These are phyloP conservation scores for Cochlearius cochlearius DNA, from an alignment of 2,113 vertebrate species.

Conservation along the genomic window DNA sequence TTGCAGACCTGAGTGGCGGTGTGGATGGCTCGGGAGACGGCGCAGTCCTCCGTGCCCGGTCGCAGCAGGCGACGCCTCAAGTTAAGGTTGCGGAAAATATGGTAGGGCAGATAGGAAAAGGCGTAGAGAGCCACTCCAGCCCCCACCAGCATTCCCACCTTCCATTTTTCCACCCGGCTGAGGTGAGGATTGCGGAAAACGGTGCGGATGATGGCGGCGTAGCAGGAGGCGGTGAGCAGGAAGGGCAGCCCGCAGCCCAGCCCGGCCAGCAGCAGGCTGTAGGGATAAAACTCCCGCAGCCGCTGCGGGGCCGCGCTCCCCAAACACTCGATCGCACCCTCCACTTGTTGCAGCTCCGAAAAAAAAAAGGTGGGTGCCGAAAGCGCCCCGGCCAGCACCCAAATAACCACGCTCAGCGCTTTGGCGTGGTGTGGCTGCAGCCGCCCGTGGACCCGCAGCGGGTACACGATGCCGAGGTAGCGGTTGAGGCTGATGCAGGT, in stretches of 20 bases:
- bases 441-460: slow-evolving; percentile 70
- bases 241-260: slow-evolving; percentile 80
- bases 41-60: accelerated
- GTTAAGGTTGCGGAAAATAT: slow-evolving; percentile 64
- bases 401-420: slow-evolving; percentile 53
- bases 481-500: slow-evolving; percentile 83
- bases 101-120: slow-evolving; percentile 83
- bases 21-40: background rate
- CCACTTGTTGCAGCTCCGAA: background rate
- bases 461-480: slow-evolving; percentile 77
- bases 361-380: slow-evolving; percentile 74
- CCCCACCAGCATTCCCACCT: slow-evolving; percentile 70
- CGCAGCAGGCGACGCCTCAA: background rate
- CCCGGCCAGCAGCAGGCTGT: slow-evolving; percentile 63
- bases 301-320: background rate
- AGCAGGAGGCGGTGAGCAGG: slow-evolving; percentile 74
- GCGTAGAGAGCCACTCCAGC: slow-evolving; percentile 72
- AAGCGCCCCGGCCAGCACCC: slow-evolving; percentile 65
- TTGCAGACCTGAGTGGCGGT: slow-evolving; percentile 73
- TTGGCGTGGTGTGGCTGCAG: slow-evolving; percentile 70
- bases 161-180: slow-evolving; percentile 68
- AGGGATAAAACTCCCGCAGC: slow-evolving; percentile 12
- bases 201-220: slow-evolving; percentile 57
- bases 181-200: slow-evolving; percentile 71
- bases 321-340: background rate